phyloP scores from a whole-genome alignment of 53 echinoderm and acorn worm species.

The Arbacia lixula region DNA sequence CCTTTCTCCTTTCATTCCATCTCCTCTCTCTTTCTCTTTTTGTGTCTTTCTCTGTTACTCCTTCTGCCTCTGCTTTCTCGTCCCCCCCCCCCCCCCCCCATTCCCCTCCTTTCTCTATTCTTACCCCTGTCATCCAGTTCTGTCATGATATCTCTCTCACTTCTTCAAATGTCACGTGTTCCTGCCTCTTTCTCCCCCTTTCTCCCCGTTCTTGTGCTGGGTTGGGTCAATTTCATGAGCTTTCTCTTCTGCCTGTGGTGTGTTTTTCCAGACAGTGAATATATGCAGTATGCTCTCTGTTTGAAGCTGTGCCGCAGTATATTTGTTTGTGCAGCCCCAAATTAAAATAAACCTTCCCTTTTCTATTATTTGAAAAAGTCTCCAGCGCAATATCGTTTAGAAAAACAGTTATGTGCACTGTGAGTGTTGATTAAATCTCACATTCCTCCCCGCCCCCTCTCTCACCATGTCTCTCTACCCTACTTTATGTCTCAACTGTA shows the following conservation, averaged over 20 bases:
- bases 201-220: not conserved
- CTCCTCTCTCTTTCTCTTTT: not conserved
- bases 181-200: slow-evolving; percentile 7
- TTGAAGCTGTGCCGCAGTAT: slow-evolving; percentile 40
- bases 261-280: slow-evolving; percentile 41
- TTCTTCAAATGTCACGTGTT: slow-evolving; percentile 20
- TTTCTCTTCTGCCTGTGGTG: slow-evolving; percentile 44
- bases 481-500: too few species aligned
- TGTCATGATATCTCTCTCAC: too few species aligned
- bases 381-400: slow-evolving; percentile 23
- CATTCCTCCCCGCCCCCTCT: not conserved
- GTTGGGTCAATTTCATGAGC: slow-evolving; percentile 34
- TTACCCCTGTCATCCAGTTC: not conserved
- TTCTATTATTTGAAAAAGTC: not conserved
- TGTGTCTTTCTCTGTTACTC: not conserved
- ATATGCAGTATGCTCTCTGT: slow-evolving; percentile 34
- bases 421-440: slow-evolving; percentile 28
- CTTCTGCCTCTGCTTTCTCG: not conserved
- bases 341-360: slow-evolving; percentile 34
- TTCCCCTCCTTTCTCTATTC: not conserved
- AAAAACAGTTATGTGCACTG: slow-evolving; percentile 22
- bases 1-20: not conserved
- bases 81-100: not conserved
- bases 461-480: too few species aligned
- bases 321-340: slow-evolving; percentile 53